Evolutionary conservation across 2,113 vertebrate species (phyloP), one percentile per base, ranked within the genome.

Genomic region (Ramphastos sulfuratus): DNA sequence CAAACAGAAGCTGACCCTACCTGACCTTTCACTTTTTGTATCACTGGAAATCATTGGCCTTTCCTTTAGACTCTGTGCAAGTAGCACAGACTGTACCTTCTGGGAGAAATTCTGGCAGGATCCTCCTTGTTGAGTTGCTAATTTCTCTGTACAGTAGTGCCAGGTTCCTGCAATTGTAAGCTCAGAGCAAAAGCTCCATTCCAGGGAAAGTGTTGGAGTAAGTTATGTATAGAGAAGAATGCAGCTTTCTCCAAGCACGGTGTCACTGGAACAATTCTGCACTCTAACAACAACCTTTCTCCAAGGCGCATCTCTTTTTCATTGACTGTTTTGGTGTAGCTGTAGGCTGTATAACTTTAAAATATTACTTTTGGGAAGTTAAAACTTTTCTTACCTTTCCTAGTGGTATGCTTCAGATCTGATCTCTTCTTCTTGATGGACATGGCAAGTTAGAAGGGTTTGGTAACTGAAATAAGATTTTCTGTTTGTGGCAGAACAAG

Each of bases 131-230:
- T 50, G 92, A 95, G 69, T 63, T 91, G 84, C 85, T 92, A 83
- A 95, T 93, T 91, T 67, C 39, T 79, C 37, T 81, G 35, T 80
- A 28, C 33, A 76, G 76, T 35, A 90, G 24, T 50, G 56, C 78
- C 73, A 19, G 58, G 78, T 90, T 90, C 90, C 78, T 96, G 71
- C 92, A 82, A 75, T 79, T 88, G 66, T 81, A 84, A 94, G 63
- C 69, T 82, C 3, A 11, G 7, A 12, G 66, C 66, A 92, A 87
- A 83, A 85, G 37, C 61, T 87, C 5, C 2, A 2, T n/a, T 89
- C 75, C 65, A 89, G 58, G 42, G 55, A 70, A 85, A 88, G 75
- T 54, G 55, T 54, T 93, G 35, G 44, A 88, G 44, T 39, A 65
- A 63, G 71, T 87, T 90, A 11, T 66, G 17, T 91, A 90, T 56